A percentile compares a stretch with the other conserved stretches of the same genome.
Conservation (phyloP, 2,113 vertebrate genomes). For the Gulo gulo region DNA sequence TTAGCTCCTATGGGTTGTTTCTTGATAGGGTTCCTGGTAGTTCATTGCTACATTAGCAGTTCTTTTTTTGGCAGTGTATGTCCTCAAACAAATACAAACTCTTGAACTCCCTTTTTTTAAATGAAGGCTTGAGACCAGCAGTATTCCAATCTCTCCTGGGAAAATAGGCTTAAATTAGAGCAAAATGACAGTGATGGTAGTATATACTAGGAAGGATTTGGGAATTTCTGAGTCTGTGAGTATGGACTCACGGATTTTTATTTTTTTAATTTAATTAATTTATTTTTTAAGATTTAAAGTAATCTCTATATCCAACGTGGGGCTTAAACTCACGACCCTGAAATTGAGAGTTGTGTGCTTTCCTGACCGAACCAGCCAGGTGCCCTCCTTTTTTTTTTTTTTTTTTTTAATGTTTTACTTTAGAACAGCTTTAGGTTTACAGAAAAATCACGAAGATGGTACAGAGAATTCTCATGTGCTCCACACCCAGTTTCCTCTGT, state of each 20-base stretch:
- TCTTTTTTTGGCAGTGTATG: constrained; percentile 5
- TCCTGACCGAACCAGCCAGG: not conserved
- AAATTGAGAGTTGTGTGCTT: not conserved
- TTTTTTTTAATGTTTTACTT: not conserved
- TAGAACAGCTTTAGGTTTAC: constrained; percentile 18
- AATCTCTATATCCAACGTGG: not conserved
- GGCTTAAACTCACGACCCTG: not conserved
- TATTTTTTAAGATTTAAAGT: not conserved
- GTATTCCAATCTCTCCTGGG: not conserved
- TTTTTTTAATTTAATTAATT: not conserved
- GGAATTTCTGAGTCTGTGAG: not conserved
- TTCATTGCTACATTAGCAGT: not conserved
- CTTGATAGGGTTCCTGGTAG: not conserved
- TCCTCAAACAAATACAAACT: not conserved
- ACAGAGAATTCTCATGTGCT: not conserved
- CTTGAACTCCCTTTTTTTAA: not conserved
- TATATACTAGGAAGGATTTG: not conserved
- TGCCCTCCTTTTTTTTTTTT: not conserved
- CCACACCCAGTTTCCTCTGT: not conserved
- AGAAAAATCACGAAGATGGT: not conserved
- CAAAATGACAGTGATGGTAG: not conserved
- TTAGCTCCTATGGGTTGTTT: not conserved
- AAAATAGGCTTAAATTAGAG: not conserved
- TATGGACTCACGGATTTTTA: not conserved
- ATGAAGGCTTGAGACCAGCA: constrained; percentile 1